A percentile compares a stretch with the other conserved stretches of the same genome.
Conservation (phyloP, 1,140 invertebrate species). For the Ostrea edulis region DNA sequence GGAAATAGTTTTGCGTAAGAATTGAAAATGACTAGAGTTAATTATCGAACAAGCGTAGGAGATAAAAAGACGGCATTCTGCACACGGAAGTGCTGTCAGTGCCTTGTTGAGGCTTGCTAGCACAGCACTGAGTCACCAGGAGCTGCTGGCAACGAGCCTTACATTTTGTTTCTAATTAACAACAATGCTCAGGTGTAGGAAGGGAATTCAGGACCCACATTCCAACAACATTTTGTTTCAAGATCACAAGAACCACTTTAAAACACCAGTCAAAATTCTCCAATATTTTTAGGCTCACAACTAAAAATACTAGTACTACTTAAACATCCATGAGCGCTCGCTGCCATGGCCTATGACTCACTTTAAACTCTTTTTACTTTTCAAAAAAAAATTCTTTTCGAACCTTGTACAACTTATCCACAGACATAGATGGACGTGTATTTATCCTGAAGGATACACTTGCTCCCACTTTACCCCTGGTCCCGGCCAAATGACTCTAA, state of each 20-base stretch:
- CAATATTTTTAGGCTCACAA: background rate
- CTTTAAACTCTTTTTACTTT: background rate
- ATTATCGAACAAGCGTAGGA: conserved; percentile 13
- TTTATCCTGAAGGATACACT: too few relatives aligned
- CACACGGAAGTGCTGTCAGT: background rate
- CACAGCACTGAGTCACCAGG: conserved; percentile 11
- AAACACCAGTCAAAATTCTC: background rate
- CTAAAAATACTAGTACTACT: background rate
- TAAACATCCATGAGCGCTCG: background rate
- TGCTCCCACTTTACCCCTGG: too few relatives aligned
- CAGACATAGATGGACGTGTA: too few relatives aligned
- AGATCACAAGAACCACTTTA: background rate
- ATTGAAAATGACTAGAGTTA: conserved; percentile 34
- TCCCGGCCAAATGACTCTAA: too few relatives aligned
- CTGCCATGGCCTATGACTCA: background rate
- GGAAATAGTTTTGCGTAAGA: background rate
- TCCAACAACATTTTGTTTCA: background rate
- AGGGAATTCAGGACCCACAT: conserved; percentile 8
- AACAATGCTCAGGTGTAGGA: conserved; percentile 4
- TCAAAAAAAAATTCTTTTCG: background rate
- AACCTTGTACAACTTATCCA: too few relatives aligned
- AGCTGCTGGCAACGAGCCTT: background rate
- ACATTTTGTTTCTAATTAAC: background rate
- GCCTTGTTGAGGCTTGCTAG: conserved; percentile 6
- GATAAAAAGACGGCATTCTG: conserved; percentile 6